These are phyloP conservation scores for Patella caerulea DNA, from an alignment of 2,888 invertebrate genomes.

Conservation along the genomic window DNA sequence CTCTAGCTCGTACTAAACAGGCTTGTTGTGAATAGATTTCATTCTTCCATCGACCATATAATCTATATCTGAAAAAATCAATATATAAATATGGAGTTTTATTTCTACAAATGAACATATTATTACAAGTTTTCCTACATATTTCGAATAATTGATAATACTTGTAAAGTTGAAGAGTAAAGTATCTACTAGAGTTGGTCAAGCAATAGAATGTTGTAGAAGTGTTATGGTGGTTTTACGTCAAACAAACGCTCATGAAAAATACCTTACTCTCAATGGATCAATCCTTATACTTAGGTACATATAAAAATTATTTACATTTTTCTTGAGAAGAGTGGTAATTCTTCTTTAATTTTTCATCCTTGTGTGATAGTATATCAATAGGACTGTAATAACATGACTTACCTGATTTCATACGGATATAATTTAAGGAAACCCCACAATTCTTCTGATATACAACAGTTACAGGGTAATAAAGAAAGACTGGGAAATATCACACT, in stretches of 20 bases:
- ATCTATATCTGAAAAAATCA: slow-evolving; percentile 78
- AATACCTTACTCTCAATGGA: too few species aligned
- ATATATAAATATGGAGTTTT: background rate
- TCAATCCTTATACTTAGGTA: too few species aligned
- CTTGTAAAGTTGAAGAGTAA: too few species aligned
- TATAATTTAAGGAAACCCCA: slow-evolving; percentile 81
- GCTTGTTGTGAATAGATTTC: slow-evolving; percentile 88
- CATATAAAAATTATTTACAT: too few species aligned
- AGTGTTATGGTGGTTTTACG: too few species aligned
- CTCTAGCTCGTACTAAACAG: slow-evolving; percentile 85
- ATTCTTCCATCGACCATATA: slow-evolving; percentile 97
- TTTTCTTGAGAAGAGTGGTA: too few species aligned
- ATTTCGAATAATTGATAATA: background rate
- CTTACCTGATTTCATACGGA: slow-evolving; percentile 71
- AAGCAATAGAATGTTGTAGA: too few species aligned
- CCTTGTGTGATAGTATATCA: too few species aligned
- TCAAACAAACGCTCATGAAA: too few species aligned
- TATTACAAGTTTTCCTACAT: background rate
- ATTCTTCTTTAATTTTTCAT: too few species aligned
- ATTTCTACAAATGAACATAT: background rate
- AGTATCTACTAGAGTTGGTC: too few species aligned
- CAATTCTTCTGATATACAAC: slow-evolving; percentile 95
- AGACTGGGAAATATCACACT: slow-evolving; percentile 91
- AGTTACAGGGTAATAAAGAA: slow-evolving; percentile 93
- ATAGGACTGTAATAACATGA: background rate